These are phyloP conservation scores for Lathamus discolor DNA, from an alignment of 2,113 vertebrate species.

Conservation along the genomic window DNA sequence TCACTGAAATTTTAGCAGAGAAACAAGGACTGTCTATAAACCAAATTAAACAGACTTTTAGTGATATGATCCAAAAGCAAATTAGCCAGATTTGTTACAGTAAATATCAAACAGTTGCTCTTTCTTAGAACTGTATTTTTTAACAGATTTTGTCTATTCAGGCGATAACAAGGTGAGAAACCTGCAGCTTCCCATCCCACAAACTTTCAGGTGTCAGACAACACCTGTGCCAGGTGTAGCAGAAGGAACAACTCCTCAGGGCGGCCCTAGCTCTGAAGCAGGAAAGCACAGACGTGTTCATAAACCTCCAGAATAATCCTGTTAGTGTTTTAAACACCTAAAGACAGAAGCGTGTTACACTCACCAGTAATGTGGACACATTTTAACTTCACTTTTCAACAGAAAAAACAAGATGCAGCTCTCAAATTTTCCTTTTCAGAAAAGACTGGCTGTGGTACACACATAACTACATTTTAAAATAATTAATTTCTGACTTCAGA, in stretches of 20 bases:
- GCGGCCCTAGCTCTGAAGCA: not conserved
- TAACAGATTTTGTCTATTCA: not conserved
- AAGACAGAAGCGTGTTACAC: not conserved
- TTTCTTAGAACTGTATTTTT: not conserved
- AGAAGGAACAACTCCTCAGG: not conserved
- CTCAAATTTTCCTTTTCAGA: not conserved
- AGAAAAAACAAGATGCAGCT: not conserved
- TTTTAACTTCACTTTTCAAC: not conserved
- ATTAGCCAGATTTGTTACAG: not conserved
- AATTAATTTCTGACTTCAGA: not conserved
- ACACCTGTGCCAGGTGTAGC: not conserved
- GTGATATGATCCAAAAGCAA: not conserved
- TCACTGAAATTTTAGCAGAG: not conserved
- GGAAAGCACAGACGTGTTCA: not conserved
- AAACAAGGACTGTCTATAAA: not conserved
- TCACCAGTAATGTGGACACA: not conserved
- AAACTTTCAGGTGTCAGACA: not conserved
- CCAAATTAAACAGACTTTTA: not conserved
- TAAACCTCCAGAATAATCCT: not conserved
- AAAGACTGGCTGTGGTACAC: not conserved
- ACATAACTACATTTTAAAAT: not conserved
- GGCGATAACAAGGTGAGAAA: not conserved
- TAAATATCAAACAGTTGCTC: not conserved
- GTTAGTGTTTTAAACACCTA: not conserved
- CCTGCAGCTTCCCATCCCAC: not conserved